phyloP scores from a whole-genome alignment of 2,888 invertebrate genomes.

The Colletes collaris region DNA sequence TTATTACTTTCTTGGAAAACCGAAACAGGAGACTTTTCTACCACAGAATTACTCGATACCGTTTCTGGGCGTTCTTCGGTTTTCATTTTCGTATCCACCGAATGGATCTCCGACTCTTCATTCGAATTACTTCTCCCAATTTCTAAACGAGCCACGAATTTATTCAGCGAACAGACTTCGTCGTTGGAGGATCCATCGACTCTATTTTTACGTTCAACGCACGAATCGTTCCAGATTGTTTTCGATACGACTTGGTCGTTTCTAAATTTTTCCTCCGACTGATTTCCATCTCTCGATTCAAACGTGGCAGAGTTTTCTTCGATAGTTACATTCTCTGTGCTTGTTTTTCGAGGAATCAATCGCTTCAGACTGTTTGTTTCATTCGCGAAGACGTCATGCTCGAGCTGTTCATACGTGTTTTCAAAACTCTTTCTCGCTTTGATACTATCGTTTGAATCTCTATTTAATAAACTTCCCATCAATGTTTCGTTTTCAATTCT shows the following conservation, averaged over 20 bases:
- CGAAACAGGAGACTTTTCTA: not conserved
- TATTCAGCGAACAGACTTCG: not conserved
- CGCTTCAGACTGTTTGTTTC: not conserved
- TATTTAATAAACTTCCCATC: not conserved
- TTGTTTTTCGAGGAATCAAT: not conserved
- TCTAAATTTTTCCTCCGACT: not conserved
- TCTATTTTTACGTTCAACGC: constrained; percentile 9
- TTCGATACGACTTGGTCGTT: not conserved
- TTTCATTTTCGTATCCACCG: not conserved
- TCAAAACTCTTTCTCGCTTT: not conserved
- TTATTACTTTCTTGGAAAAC: not conserved
- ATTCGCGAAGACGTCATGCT: too few species aligned
- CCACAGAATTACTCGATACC: not conserved
- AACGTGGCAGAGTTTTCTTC: not conserved
- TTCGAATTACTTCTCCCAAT: not conserved
- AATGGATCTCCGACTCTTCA: not conserved
- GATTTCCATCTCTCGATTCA: not conserved
- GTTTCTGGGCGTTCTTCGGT: not conserved
- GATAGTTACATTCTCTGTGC: not conserved
- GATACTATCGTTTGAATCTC: not conserved
- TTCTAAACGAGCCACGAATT: constrained; percentile 8
- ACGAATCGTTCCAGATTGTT: not conserved
- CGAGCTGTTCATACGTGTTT: not conserved
- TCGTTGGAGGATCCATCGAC: not conserved
- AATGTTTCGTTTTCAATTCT: not conserved